Base-by-base conservation (phyloP, 1,140 invertebrate species). In the Macrostomum lignano region DNA sequence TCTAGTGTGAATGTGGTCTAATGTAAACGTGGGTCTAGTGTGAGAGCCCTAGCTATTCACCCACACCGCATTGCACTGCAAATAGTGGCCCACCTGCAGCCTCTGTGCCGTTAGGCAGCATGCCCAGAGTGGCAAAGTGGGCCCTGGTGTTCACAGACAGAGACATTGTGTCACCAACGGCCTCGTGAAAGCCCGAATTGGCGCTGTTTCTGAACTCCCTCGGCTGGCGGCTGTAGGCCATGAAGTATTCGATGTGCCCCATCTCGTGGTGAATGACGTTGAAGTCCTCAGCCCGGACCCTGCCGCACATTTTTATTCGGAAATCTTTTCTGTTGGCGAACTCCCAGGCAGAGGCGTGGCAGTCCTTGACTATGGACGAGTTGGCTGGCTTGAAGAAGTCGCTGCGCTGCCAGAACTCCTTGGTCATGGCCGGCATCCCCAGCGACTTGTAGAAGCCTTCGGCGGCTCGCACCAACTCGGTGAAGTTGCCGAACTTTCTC, bases 281-380 rank as follows among this genome's bases (percentile, higher is more conserved):
- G 31, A 74, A 66, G 50, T 73, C 68, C 34, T 70, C 61, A 44
- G 47, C 48, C 4, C 39, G 54, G 3, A 52, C 41, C 20, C 41
- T 44, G 15, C 53, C 50, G 34, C 55, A 58, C 46, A 52, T 51
- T 43, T 55, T 55, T 19, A 56, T 55, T 41, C 53, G 53, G 42
- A 63, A 70, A 48, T 74, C 77, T 40, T 73, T 62, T 31, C 68
- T 61, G 47, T 82, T 78, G 48, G 74, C 81, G 53, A 84, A 84
- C 51, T 84, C 77, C 77, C 77, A 84, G 3, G 77, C 77, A 68
- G 82, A 75, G 0, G 78, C 74, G 46, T 86, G 77, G 44, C 79
- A 88, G n/a, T n/a, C n/a, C n/a, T n/a, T n/a, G n/a, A n/a, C n/a
- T n/a, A n/a, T n/a, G n/a, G n/a, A n/a, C n/a, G n/a, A n/a, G 3